Conservation (phyloP, 2,888 invertebrate genomes). For the Branchipolynoe longqiensis region DNA sequence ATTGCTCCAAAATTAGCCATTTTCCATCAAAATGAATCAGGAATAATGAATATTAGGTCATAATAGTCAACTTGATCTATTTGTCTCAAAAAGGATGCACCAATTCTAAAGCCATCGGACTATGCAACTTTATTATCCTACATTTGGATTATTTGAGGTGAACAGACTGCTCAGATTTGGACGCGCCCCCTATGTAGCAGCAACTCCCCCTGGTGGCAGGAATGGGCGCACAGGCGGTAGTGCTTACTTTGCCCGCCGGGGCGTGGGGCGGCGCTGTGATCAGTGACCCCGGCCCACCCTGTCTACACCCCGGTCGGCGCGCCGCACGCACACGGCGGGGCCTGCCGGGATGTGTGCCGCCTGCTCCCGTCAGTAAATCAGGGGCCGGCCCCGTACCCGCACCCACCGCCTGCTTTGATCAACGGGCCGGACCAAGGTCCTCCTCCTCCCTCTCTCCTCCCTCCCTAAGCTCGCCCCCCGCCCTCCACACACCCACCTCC, state of each 20-base stretch:
- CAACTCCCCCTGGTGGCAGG: too few relatives aligned
- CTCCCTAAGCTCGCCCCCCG: not conserved
- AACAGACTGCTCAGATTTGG: too few relatives aligned
- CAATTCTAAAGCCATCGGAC: too few relatives aligned
- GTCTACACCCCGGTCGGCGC: not conserved
- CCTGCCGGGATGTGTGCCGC: not conserved
- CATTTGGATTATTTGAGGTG: too few relatives aligned
- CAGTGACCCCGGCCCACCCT: conserved; percentile 16
- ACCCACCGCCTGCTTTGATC: not conserved
- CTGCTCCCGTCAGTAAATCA: conserved; percentile 33
- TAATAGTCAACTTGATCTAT: too few relatives aligned
- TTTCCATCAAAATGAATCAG: too few relatives aligned
- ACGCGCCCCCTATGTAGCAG: too few relatives aligned
- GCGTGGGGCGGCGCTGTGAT: conserved; percentile 13
- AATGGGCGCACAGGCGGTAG: not conserved
- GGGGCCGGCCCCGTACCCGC: not conserved
- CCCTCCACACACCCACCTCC: not conserved
- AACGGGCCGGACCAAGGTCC: not conserved
- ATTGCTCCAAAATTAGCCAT: too few relatives aligned
- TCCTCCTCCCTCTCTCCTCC: not conserved
- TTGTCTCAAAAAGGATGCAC: too few relatives aligned
- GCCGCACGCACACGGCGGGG: not conserved
- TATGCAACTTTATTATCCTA: too few relatives aligned
- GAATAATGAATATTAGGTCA: too few relatives aligned
- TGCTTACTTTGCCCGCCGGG: not conserved